Evolutionary conservation across 2,797 vertebrate species (phyloP), one percentile per base, ranked within the genome.

Genomic region (Phataginus tricuspis): DNA sequence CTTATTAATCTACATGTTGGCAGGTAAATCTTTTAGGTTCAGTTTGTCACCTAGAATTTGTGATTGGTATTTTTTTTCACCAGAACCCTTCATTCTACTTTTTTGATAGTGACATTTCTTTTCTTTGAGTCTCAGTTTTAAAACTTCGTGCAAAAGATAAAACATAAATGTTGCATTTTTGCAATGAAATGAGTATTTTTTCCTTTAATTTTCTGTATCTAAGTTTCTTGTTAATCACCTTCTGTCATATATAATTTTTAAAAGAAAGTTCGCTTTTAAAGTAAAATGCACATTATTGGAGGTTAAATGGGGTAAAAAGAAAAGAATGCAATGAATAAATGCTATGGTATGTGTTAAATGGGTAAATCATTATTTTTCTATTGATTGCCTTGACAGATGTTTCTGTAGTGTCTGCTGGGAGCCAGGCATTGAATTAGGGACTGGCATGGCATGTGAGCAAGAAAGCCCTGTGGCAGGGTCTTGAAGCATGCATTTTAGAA

Each of bases 1-100:
- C 99, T 99, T 98, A 99, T 99, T 98, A 99, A 99, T 97, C 99
- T 99, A 61, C 99, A 99, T 18, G 98, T 99, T 1, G 99, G 99
- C 96, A 99, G 99, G 99, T 99, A 98, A 98, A 97, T 91, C 42
- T 23, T 83, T 95, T 12, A n/a, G 66, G 34, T n/a, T 85, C 59
- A 37, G 21, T 39, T 71, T 37, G 31, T 34, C 16, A 1, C 53
- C 83, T 49, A 39, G 69, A 68, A 92, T 19, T n/a, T 45, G 16
- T 77, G 69, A 86, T 79, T 29, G 27, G n/a, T 61, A 4, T 31
- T 61, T 82, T 61, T 82, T 78, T 59, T 37, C 21, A 31, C 8
- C 34, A 39, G 18, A 64, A 42, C 45, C 77, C 19, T 61, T 69
- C 84, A 1, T 66, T 64, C 37, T 75, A 78, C 77, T 7, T 96